Evolutionary conservation across 2,113 vertebrate species (phyloP), one percentile per base, ranked within the genome.

Genomic region (Phasianus colchicus): DNA sequence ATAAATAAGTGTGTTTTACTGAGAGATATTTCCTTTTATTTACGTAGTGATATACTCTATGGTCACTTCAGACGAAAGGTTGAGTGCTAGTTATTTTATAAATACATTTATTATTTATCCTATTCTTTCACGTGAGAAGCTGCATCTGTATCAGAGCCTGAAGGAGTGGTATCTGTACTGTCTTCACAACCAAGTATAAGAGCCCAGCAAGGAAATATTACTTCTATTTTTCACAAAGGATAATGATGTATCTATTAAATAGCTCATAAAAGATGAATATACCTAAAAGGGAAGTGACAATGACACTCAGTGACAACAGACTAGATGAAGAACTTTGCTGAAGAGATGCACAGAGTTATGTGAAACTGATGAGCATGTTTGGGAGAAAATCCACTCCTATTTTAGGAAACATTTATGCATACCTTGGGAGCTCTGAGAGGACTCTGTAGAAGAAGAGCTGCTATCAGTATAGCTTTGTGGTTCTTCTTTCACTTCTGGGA

Each of bases 401-500:
- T 48, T 61, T n/a, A 34, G 11, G 14, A 1, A 5, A 71, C 42
- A 45, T 7, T 4, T 89, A 64, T 36, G 94, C 92, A 83, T 89
- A 99, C 98, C 99, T 96, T 98, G 99, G 75, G 98, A 95, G 69
- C 97, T 97, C 60, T 99, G 98, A 11, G 98, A 98, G 22, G 97
- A 97, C 89, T 99, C 99, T 0, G 98, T 97, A 4, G 98, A 97
- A n/a, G 97, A 97, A 40, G 98, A 97, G 95, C 98, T 98, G 96
- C 98, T 97, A 55, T 99, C 99, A 0, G 97, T 93, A 45, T 98
- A 98, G 83, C 86, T 88, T 58, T 97, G 95, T 17, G 98, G 87
- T 32, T 99, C 99, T 64, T 99, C 99, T 93, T 99, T 99, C 38
- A 97, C 81, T 82, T 99, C 99, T 88, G 98, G 98, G 71, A 97